These are phyloP conservation scores for Listrodromus nycthemerus DNA, from an alignment of 2,888 invertebrate genomes.

Conservation along the genomic window DNA sequence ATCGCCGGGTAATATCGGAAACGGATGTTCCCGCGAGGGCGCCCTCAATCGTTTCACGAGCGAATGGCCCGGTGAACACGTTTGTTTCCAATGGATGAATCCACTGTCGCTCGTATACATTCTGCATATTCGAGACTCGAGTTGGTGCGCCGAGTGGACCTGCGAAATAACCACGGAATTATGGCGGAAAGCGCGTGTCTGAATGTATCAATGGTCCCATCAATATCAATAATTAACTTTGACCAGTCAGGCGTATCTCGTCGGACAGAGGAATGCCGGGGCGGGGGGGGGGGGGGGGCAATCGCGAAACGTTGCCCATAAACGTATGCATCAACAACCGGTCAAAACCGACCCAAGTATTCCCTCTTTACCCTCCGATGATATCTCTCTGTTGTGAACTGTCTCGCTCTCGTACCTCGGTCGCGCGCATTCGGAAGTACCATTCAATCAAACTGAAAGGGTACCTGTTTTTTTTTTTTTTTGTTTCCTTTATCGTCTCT, in stretches of 20 bases:
- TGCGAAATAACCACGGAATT: slow-evolving; percentile 35
- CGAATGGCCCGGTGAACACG: not conserved
- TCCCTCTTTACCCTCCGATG: not conserved
- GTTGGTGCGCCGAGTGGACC: not conserved
- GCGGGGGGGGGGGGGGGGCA: too few species aligned
- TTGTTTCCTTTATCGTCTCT: slow-evolving; percentile 2
- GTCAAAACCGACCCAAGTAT: not conserved
- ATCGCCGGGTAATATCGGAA: slow-evolving; percentile 44
- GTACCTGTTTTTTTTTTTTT: slow-evolving; percentile 35
- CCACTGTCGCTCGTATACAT: not conserved
- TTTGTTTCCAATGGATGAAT: slow-evolving; percentile 26
- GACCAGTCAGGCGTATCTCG: slow-evolving; percentile 32
- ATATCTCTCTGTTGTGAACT: not conserved
- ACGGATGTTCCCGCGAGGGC: slow-evolving; percentile 22
- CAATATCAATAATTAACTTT: slow-evolving; percentile 57
- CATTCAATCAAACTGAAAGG: slow-evolving; percentile 51
- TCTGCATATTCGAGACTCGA: not conserved
- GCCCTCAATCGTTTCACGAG: slow-evolving; percentile 18
- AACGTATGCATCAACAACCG: slow-evolving; percentile 5
- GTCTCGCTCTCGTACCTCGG: not conserved
- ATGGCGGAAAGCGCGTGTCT: slow-evolving; percentile 22
- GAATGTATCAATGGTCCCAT: slow-evolving; percentile 38
- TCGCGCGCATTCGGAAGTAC: slow-evolving; percentile 41
- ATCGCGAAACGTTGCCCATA: slow-evolving; percentile 9
- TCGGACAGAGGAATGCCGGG: too few species aligned